A percentile compares a stretch with the other conserved stretches of the same genome.
phyloP scores from a whole-genome alignment of 1,140 invertebrate genomes.

The Lordiphosa collinella region DNA sequence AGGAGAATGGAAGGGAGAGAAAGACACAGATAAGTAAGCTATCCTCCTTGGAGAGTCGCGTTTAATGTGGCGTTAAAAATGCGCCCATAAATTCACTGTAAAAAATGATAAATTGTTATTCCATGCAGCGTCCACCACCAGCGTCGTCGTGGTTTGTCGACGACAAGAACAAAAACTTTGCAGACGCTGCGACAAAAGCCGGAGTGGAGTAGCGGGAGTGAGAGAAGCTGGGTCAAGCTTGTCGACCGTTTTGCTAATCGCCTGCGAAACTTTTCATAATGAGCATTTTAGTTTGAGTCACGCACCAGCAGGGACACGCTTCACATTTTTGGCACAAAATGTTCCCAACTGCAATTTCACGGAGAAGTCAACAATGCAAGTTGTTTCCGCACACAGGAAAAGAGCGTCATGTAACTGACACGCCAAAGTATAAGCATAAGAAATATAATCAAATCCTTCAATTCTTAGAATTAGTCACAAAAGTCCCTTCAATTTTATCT shows the following conservation, averaged over 20 bases:
- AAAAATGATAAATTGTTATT: conserved; percentile 75
- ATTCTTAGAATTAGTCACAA: no score
- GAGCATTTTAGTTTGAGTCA: conserved; percentile 14
- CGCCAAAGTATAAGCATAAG: no score
- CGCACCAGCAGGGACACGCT: no score
- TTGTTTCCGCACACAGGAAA: no score
- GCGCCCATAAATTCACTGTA: conserved; percentile 72
- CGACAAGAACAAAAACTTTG: conserved; percentile 50
- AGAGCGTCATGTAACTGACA: no score
- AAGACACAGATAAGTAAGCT: neutral
- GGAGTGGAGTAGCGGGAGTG: neutral
- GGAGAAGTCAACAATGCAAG: no score
- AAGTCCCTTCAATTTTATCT: no score
- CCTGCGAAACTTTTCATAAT: conserved; percentile 66
- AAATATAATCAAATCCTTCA: no score
- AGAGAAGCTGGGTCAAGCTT: conserved; percentile 49
- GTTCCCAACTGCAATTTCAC: no score
- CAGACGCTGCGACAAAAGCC: conserved; percentile 68
- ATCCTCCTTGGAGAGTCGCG: conserved; percentile 9
- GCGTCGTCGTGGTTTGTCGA: neutral
- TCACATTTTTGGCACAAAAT: no score
- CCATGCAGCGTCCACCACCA: conserved; percentile 21
- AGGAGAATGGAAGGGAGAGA: conserved; percentile 1
- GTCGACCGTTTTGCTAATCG: conserved; percentile 46
- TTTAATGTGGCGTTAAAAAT: conserved; percentile 79